Conservation (phyloP, 2,113 vertebrate genomes). For the Seriola aureovittata region DNA sequence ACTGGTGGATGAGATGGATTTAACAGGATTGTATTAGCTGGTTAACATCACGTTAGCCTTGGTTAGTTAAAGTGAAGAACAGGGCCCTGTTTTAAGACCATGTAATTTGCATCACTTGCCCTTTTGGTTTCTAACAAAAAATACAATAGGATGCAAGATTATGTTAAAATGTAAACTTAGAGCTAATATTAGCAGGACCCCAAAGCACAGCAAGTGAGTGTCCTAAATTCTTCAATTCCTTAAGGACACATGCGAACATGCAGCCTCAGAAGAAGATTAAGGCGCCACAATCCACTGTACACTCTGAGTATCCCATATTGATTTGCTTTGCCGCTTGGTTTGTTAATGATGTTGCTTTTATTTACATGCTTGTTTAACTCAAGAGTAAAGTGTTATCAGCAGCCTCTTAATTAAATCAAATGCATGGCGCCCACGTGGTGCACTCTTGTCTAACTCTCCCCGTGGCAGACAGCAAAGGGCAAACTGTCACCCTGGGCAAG, state of each 20-base stretch:
- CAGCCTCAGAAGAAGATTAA: slow-evolving; percentile 6
- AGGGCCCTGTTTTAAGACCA: background rate
- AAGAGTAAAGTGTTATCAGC: slow-evolving; percentile 53
- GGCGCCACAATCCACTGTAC: background rate
- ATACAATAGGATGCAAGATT: background rate
- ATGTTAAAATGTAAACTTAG: background rate
- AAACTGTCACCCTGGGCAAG: slow-evolving; percentile 61
- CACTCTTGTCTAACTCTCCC: slow-evolving; percentile 23
- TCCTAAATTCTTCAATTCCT: slow-evolving; percentile 15
- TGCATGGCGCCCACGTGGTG: slow-evolving; percentile 26
- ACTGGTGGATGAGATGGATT: background rate
- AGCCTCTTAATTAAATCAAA: slow-evolving; percentile 73
- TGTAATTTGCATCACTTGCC: background rate
- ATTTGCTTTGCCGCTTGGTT: slow-evolving; percentile 63
- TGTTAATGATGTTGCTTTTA: slow-evolving; percentile 60
- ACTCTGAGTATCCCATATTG: slow-evolving; percentile 33
- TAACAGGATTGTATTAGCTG: background rate
- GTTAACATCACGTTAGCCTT: background rate
- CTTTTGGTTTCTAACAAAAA: background rate
- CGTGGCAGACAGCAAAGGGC: slow-evolving; percentile 68
- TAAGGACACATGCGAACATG: background rate
- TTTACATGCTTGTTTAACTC: slow-evolving; percentile 69
- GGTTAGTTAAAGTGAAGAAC: background rate
- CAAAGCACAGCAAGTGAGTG: background rate
- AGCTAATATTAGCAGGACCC: background rate